These are phyloP conservation scores for Hydroisotoma schaefferi DNA, from an alignment of 2,888 invertebrate genomes.

Conservation along the genomic window DNA sequence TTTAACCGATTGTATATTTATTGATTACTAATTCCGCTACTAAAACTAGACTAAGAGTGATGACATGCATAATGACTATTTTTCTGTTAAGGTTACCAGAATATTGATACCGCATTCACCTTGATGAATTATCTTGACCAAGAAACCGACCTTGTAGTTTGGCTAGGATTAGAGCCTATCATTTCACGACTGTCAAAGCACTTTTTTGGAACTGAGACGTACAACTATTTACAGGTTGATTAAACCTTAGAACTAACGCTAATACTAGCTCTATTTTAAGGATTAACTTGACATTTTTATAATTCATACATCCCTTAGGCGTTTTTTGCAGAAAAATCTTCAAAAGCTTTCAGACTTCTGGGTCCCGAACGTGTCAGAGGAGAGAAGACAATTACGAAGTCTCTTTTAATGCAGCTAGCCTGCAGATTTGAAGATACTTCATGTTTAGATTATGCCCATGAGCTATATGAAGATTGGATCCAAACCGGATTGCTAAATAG, in stretches of 20 bases:
- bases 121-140: background rate
- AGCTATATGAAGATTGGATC: background rate
- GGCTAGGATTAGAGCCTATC: background rate
- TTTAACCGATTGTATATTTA: background rate
- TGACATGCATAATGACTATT: too few relatives aligned
- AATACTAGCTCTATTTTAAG: too few relatives aligned
- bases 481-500: too few relatives aligned
- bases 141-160: constrained; percentile 2
- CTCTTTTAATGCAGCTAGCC: background rate
- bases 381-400: constrained; percentile 9
- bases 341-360: constrained; percentile 3
- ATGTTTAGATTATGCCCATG: background rate
- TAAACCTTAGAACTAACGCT: too few relatives aligned
- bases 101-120: background rate
- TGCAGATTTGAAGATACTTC: background rate
- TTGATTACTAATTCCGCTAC: too few relatives aligned
- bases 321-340: background rate
- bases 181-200: background rate
- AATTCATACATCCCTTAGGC: too few relatives aligned
- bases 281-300: too few relatives aligned
- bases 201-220: too few relatives aligned
- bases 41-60: too few relatives aligned
- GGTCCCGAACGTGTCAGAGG: background rate
- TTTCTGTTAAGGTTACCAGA: background rate
- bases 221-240: too few relatives aligned